Evolutionary conservation across 2,888 invertebrate genomes (phyloP).

Genomic region (Spisula solida): DNA sequence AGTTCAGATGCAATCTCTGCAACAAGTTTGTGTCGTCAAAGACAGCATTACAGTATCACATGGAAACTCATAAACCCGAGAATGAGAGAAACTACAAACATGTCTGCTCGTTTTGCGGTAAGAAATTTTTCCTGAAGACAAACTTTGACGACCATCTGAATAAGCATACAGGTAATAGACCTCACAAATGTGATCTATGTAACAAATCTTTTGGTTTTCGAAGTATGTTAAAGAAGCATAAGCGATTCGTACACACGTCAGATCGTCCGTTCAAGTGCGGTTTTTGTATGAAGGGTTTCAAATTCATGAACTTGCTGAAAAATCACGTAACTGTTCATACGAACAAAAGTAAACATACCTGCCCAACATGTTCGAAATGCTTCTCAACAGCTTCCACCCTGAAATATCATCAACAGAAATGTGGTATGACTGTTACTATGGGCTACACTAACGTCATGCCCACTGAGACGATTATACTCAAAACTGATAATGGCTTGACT

Average conservation of each 20-base stretch:
- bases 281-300: constrained; percentile 77
- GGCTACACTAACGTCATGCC: background rate
- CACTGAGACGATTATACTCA: background rate
- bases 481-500: background rate
- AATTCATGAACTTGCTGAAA: constrained; percentile 73
- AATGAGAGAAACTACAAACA: constrained; percentile 74
- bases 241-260: constrained; percentile 74
- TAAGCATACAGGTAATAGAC: constrained; percentile 80
- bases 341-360: constrained; percentile 73
- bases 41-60: constrained; percentile 74
- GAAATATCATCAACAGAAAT: constrained; percentile 73
- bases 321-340: constrained; percentile 78
- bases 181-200: constrained; percentile 78
- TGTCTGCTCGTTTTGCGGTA: constrained; percentile 76
- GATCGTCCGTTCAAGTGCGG: constrained; percentile 77
- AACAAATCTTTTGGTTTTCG: constrained; percentile 75
- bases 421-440: constrained; percentile 44
- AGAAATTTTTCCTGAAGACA: constrained; percentile 72
- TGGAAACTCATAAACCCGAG: constrained; percentile 77
- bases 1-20: constrained; percentile 66
- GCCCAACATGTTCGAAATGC: constrained; percentile 70
- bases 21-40: constrained; percentile 71
- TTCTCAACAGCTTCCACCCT: constrained; percentile 72
- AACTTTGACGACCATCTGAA: constrained; percentile 79
- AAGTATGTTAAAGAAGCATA: constrained; percentile 77